Conservation (phyloP, 1,140 invertebrate genomes). For the Drosophila suzukii region DNA sequence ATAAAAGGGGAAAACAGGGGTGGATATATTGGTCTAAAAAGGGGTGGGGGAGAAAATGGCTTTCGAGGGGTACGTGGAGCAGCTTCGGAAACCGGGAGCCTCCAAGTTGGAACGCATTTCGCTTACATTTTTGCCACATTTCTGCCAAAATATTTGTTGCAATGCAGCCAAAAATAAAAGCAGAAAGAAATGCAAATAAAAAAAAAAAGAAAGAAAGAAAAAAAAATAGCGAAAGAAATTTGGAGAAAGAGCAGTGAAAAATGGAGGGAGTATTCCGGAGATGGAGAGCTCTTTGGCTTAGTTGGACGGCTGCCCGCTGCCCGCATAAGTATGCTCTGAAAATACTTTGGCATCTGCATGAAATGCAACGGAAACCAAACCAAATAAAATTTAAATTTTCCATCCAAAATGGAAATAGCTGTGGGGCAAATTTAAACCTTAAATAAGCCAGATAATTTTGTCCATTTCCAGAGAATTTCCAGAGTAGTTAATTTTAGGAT, state of each 20-base stretch:
- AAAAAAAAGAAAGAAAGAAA: not conserved
- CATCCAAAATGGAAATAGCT: not conserved
- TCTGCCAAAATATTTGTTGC: slow-evolving; percentile 63
- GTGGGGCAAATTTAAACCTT: slow-evolving; percentile 10
- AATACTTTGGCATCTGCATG: slow-evolving; percentile 44
- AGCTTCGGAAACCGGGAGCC: not conserved
- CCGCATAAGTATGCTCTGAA: slow-evolving; percentile 46
- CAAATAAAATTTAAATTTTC: slow-evolving; percentile 41
- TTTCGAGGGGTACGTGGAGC: not conserved
- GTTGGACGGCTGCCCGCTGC: slow-evolving; percentile 45
- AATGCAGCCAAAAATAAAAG: slow-evolving; percentile 33
- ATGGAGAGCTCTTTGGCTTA: slow-evolving; percentile 50
- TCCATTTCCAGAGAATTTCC: no score
- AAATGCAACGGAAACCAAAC: slow-evolving; percentile 19
- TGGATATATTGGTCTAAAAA: not conserved
- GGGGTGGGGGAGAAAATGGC: not conserved
- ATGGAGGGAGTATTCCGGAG: not conserved
- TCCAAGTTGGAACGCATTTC: slow-evolving; percentile 50
- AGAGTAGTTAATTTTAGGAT: no score
- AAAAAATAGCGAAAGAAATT: slow-evolving; percentile 6
- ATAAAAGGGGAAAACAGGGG: not conserved
- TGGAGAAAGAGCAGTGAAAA: slow-evolving; percentile 4
- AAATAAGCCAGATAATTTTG: slow-evolving; percentile 14
- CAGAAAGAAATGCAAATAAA: not conserved
- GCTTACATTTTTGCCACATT: slow-evolving; percentile 74